Base-by-base conservation (phyloP, 2,888 invertebrate genomes). In the Mimas tiliae region DNA sequence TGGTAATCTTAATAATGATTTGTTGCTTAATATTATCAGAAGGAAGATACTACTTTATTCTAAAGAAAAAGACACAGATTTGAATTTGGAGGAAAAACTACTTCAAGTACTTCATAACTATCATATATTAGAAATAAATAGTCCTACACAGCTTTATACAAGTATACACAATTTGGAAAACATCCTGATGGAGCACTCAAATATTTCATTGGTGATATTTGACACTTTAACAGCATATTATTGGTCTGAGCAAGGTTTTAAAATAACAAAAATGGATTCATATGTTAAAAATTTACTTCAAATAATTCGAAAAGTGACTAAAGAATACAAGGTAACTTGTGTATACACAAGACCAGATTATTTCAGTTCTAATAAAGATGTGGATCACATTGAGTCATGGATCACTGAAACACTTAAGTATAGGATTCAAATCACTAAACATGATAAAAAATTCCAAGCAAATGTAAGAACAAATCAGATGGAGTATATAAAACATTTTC, bases 311-410 rank as follows among this genome's bases (percentile, higher is more conserved):
- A 91, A 86, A 76, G 83, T 89, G 64, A 87, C 90, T 27, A 90
- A 88, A 77, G 91, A 92, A 72, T 93, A 92, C 72, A 94, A 94
- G 81, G 81, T 94, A 62, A 82, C 85, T 58, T 83, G 94, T 64
- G 73, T 95, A 47, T 95, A 94, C 74, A 95, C 94, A 64, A 93
- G 89, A 82, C 94, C 94, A 55, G 85, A 82, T 74, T 90, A 95
- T 80, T 94, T 94, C 77, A 84, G 82, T 75, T 91, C 94, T 52
- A 89, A 70, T 71, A 92, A 88, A 77, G 86, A 87, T 66, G 45
- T 69, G 12, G 74, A 79, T 66, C 81, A 83, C 73, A 77, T 83
- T 63, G 85, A 86, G 70, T 68, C 73, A 66, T 83, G 72, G 70
- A 74, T 84, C 66, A 21, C 73, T 48, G 77, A 82, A 48, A 74